phyloP scores from a whole-genome alignment of 2,797 vertebrate genomes.

The Pangasius sanitwongsei region DNA sequence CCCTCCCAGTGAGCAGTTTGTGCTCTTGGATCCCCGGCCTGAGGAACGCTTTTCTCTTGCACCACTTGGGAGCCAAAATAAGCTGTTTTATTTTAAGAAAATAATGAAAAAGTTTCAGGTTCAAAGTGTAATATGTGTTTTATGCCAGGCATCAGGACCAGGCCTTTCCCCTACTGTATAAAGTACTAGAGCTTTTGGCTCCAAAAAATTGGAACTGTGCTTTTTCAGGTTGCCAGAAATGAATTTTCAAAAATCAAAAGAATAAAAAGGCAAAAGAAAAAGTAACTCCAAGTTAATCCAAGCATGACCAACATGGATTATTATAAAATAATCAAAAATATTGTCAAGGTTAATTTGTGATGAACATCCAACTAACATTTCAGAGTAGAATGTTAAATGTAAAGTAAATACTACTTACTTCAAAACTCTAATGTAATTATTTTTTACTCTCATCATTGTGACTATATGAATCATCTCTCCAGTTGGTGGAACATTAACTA shows the following conservation, averaged over 20 bases:
- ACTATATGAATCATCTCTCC: not conserved
- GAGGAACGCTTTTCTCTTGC: not conserved
- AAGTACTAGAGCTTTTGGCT: not conserved
- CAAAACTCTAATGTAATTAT: not conserved
- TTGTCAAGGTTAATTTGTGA: not conserved
- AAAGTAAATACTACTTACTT: too few relatives aligned
- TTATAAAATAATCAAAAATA: not conserved
- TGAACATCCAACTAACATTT: not conserved
- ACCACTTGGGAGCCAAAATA: not conserved
- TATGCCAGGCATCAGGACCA: not conserved
- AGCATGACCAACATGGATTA: not conserved
- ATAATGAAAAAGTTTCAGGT: not conserved
- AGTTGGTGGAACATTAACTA: not conserved
- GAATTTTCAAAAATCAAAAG: not conserved
- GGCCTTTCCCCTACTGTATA: not conserved
- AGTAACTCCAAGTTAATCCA: not conserved
- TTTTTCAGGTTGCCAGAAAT: not conserved
- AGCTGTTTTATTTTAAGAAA: not conserved
- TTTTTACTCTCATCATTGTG: not conserved
- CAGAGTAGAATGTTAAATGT: not conserved
- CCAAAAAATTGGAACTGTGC: not conserved
- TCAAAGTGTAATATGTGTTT: not conserved
- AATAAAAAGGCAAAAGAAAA: not conserved
- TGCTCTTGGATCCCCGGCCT: not conserved
- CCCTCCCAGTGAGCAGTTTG: not conserved